Evolutionary conservation across 2,797 vertebrate genomes (phyloP).

Genomic region (Myotis myotis): DNA sequence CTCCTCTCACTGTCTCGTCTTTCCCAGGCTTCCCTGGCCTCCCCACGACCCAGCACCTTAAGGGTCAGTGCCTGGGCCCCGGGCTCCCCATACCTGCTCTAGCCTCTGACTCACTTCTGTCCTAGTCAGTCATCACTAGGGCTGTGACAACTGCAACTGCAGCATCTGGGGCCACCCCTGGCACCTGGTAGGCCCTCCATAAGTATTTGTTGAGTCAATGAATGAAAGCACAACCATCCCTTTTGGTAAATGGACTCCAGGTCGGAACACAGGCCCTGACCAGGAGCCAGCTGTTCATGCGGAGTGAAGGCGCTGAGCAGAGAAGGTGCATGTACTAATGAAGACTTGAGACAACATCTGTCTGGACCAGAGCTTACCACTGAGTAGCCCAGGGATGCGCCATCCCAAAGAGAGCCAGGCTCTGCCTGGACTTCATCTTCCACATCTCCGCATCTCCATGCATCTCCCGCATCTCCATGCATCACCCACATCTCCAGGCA

Average conservation of each 20-base stretch:
- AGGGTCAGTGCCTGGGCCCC: fast-evolving
- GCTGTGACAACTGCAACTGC: background rate
- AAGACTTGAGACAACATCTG: background rate
- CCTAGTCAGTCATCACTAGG: background rate
- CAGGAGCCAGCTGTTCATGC: background rate
- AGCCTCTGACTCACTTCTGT: too few species aligned
- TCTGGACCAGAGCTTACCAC: background rate
- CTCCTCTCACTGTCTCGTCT: background rate
- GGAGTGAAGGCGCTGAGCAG: fast-evolving
- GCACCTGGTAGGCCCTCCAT: background rate
- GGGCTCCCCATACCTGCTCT: background rate
- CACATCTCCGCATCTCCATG: background rate
- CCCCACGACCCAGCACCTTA: background rate
- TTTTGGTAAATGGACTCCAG: background rate
- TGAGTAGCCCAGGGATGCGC: fast-evolving
- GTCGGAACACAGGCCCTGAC: background rate
- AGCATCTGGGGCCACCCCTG: background rate
- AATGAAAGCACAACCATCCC: background rate
- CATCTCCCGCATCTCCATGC: background rate
- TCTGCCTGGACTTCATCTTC: background rate
- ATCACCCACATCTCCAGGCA: background rate
- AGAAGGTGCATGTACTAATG: fast-evolving
- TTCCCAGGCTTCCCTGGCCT: background rate
- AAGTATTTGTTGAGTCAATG: background rate
- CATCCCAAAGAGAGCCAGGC: background rate